Percentiles rank a stretch among this genome's conserved stretches.
Conservation (phyloP, 2,113 vertebrate genomes). For the Carassius carassius region DNA sequence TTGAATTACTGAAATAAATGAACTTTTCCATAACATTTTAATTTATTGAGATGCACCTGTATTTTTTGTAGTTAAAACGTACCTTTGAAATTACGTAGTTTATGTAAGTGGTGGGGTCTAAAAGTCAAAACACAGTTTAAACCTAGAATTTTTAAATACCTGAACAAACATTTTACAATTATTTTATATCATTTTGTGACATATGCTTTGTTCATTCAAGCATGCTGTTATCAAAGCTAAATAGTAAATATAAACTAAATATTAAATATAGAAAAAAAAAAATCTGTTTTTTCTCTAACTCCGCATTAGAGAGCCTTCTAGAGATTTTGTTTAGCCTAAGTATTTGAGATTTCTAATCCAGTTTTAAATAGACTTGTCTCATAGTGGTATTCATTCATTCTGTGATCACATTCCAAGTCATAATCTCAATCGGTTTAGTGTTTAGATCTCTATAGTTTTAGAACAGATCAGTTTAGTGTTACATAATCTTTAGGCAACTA, state of each 20-base stretch:
- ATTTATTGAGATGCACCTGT: background rate
- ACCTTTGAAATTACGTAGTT: too few relatives aligned
- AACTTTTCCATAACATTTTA: too few relatives aligned
- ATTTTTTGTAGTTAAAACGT: background rate
- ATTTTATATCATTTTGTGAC: too few relatives aligned
- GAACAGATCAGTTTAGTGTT: slow-evolving; percentile 27
- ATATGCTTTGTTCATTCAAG: background rate
- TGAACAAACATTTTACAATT: background rate
- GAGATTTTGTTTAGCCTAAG: background rate
- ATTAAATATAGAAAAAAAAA: background rate
- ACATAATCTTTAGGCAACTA: slow-evolving; percentile 11
- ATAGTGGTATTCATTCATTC: background rate
- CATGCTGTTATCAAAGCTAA: background rate
- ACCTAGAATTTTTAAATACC: background rate
- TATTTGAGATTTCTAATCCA: background rate
- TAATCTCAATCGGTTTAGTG: slow-evolving; percentile 7
- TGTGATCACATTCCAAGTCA: background rate
- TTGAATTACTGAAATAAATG: too few relatives aligned
- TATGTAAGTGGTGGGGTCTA: background rate
- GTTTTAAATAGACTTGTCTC: background rate
- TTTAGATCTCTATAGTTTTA: background rate
- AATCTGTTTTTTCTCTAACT: background rate
- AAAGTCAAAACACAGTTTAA: background rate
- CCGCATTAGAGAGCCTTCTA: background rate
- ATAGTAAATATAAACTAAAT: background rate